A percentile compares a stretch with the other conserved stretches of the same genome.
These are phyloP conservation scores for Holacanthella duospinosa DNA, from an alignment of 2,888 invertebrate genomes.

Conservation along the genomic window DNA sequence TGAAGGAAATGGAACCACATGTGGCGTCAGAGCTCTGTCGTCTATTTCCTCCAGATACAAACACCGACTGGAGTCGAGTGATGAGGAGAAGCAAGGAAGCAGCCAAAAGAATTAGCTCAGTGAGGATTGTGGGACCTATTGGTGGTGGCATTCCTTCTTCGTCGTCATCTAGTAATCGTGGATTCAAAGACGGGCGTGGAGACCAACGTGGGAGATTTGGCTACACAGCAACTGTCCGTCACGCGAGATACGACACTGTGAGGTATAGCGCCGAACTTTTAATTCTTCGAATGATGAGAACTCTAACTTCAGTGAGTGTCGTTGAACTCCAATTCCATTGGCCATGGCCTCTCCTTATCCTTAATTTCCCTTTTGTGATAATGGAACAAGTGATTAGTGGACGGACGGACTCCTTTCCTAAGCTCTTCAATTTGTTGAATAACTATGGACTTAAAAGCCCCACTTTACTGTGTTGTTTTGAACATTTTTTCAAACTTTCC, in stretches of 20 bases:
- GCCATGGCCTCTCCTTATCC: not conserved
- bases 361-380: not conserved
- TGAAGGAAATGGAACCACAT: conserved; percentile 88
- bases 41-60: conserved; percentile 84
- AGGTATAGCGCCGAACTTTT: conserved; percentile 38
- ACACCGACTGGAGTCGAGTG: conserved; percentile 76
- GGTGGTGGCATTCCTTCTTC: conserved; percentile 39
- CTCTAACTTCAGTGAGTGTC: no score
- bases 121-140: conserved; percentile 48
- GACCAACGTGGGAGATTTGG: conserved; percentile 27
- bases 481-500: no score
- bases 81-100: conserved; percentile 74
- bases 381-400: not conserved
- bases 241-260: conserved; percentile 38
- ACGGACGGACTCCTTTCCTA: not conserved
- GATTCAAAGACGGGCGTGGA: no score
- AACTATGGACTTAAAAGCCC: no score
- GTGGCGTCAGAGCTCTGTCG: conserved; percentile 89
- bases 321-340: no score
- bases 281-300: conserved; percentile 30
- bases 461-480: no score
- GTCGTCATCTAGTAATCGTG: conserved; percentile 44
- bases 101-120: conserved; percentile 52
- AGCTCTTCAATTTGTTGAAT: no score
- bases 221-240: no score